Percentiles rank a stretch among this genome's conserved stretches.
Conservation (phyloP, 2,113 vertebrate genomes). For the Lichenostomus cassidix region DNA sequence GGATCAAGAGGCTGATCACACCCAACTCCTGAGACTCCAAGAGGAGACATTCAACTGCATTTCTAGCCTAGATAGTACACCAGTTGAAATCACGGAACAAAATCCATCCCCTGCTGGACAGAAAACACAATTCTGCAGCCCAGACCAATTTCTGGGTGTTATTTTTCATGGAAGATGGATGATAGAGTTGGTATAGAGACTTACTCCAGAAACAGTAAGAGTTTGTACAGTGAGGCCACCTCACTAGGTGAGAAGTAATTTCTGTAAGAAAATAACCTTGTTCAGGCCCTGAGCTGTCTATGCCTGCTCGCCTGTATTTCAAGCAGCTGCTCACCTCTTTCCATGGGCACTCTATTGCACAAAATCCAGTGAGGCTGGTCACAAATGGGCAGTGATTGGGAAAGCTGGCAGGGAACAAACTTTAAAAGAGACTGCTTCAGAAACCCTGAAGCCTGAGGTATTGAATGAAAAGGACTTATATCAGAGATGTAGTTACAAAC, state of each 20-base stretch:
- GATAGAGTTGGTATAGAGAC: neutral
- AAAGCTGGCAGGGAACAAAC: neutral
- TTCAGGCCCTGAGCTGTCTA: neutral
- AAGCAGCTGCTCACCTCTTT: neutral
- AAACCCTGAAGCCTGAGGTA: neutral
- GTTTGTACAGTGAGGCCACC: neutral
- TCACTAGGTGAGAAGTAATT: neutral
- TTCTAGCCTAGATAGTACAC: neutral
- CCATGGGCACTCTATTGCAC: neutral
- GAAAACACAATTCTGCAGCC: neutral
- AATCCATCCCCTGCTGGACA: neutral
- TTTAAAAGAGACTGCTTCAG: neutral
- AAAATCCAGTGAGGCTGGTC: neutral
- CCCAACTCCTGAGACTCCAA: neutral
- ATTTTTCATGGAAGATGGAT: neutral
- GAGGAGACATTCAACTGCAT: neutral
- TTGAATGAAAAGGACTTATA: neutral
- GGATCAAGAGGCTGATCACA: neutral
- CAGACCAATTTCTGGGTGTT: accelerated
- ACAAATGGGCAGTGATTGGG: neutral
- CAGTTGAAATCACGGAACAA: neutral
- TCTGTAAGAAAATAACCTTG: neutral
- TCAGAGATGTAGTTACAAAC: neutral
- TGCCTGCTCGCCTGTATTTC: neutral
- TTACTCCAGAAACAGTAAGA: neutral